Percentiles rank a stretch among this genome's conserved stretches.
phyloP scores from a whole-genome alignment of 2,888 invertebrate species.

The Elgonia sp. region DNA sequence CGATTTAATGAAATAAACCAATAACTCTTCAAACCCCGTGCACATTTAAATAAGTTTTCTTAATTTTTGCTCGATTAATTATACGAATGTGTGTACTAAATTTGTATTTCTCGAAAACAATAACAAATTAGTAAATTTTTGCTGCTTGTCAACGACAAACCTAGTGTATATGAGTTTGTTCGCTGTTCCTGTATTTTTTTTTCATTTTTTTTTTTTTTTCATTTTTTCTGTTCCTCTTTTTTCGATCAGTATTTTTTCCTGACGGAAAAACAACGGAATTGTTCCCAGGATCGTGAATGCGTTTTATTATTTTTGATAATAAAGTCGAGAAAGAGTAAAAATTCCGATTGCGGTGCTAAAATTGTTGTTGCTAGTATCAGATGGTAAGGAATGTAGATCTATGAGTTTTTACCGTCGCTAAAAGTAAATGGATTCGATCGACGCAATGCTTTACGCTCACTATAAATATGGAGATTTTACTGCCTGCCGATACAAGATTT shows the following conservation, averaged over 20 bases:
- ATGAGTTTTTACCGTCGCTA: constrained; percentile 56
- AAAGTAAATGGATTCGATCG: constrained; percentile 59
- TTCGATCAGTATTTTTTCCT: neutral
- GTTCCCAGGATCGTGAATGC: constrained; percentile 60
- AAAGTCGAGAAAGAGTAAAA: constrained; percentile 45
- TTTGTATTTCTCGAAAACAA: constrained; percentile 16
- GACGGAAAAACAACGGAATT: constrained; percentile 13
- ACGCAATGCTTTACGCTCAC: constrained; percentile 45
- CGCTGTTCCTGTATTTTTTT: constrained; percentile 1
- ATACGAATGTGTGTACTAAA: constrained; percentile 2
- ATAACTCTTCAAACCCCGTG: constrained; percentile 18
- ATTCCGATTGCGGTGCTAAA: constrained; percentile 49
- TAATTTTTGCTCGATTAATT: constrained; percentile 36
- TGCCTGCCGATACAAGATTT: constrained; percentile 30
- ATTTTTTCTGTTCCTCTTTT: constrained; percentile 1
- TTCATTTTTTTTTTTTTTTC: neutral
- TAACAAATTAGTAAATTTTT: constrained; percentile 37
- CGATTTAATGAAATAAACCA: constrained; percentile 51
- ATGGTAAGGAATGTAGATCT: constrained; percentile 53
- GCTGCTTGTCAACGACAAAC: neutral
- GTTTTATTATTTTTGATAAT: constrained; percentile 63
- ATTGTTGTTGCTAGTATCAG: constrained; percentile 55
- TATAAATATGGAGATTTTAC: constrained; percentile 69
- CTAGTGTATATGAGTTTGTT: neutral
- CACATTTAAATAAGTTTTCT: constrained; percentile 37